Base-by-base conservation (phyloP, 2,888 invertebrate species). In the Sympetrum striolatum region DNA sequence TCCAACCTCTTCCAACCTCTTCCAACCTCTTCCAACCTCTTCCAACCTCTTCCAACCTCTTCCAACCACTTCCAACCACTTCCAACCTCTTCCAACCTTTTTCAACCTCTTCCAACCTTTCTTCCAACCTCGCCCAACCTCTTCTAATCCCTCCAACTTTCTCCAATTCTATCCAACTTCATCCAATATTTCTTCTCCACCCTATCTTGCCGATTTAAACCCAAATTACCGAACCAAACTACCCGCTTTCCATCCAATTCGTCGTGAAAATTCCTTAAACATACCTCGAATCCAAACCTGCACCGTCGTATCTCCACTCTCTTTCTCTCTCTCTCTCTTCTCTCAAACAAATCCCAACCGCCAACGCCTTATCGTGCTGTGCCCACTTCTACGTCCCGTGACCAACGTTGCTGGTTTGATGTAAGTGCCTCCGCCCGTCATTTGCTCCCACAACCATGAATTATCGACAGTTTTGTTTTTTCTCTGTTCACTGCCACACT, bases 361-460 rank as follows among this genome's bases (percentile, higher is more conserved):
- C 64, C 86, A 86, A 86, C 86, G 86, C 86, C 86, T 39, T n/a
- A 86, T 60, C 86, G 86, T 86, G 86, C 48, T 37, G 86, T 86
- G 82, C 53, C 82, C 58, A 58, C 86, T 86, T 86, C 86, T 60
- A 86, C 86, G 58, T 58, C 53, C 82, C 82, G 86, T 86, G 86
- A 86, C 86, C 86, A 86, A 64, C 86, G 60, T 86, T 58, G 86
- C 86, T 86, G 86, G 86, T 86, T 86, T 86, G 37, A 86, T 86
- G 86, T 86, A 86, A 86, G 86, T 86, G 86, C 86, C 86, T 86
- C 37, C 37, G 60, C 3, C 86, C 86, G 22, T 60, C 86, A 86
- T 86, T 60, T 64, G 86, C 10, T 86, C 60, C 60, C 31, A 58
- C 18, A 58, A 22, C 35, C 37, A n/a, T 64, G 60, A 64, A 60